Percentiles rank a stretch among this genome's conserved stretches.
phyloP scores from a whole-genome alignment of 1,140 invertebrate species.

The Chymomyza costata region DNA sequence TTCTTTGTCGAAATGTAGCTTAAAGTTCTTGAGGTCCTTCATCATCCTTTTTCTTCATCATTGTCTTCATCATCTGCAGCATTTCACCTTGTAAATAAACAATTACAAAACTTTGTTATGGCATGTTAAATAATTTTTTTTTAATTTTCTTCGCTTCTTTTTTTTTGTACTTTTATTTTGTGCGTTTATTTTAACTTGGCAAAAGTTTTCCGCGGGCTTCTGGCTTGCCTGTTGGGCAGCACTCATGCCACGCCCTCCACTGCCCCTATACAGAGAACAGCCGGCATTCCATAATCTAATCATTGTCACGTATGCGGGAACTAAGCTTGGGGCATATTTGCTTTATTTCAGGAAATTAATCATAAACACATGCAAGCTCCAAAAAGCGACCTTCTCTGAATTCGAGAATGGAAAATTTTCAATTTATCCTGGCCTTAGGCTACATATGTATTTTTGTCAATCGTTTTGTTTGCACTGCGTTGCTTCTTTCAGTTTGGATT shows the following conservation, averaged over 20 bases:
- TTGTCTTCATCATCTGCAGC: neutral
- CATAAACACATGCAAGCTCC: constrained; percentile 56
- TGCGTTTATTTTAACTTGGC: neutral
- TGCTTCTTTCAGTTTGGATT: constrained; percentile 28
- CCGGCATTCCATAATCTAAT: constrained; percentile 48
- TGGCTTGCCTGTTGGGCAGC: neutral
- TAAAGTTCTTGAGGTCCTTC: neutral
- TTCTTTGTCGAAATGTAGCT: constrained; percentile 13
- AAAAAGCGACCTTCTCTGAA: constrained; percentile 24
- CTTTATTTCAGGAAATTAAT: constrained; percentile 65
- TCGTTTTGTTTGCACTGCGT: constrained; percentile 7
- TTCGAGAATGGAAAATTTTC: constrained; percentile 48
- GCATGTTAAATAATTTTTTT: constrained; percentile 15
- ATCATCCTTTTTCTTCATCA: neutral
- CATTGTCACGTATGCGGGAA: constrained; percentile 57
- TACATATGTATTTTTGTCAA: constrained; percentile 33
- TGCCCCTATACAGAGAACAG: neutral
- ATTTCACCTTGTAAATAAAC: neutral
- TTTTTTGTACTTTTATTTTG: neutral
- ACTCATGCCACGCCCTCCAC: too few species aligned
- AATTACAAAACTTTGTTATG: neutral
- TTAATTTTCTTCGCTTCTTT: constrained; percentile 15
- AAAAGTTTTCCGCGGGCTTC: neutral
- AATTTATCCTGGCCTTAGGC: constrained; percentile 64
- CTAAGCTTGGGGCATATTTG: constrained; percentile 35